Conservation (phyloP, 2,888 invertebrate species). For the Plebejus melissa region DNA sequence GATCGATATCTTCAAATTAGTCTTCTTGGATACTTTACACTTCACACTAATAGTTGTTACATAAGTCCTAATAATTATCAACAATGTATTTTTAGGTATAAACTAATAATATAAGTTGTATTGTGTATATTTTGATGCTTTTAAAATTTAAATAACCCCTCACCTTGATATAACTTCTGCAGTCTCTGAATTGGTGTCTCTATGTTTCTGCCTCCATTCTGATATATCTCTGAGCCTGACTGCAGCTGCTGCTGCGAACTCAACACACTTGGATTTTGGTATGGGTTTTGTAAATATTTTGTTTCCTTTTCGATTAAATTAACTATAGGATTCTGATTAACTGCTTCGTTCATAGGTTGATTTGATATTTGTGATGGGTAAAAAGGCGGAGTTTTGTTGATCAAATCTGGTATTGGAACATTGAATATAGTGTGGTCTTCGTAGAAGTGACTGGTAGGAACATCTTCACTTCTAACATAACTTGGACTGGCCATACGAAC, state of each 20-base stretch:
- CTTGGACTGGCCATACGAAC: slow-evolving; percentile 9
- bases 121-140: background rate
- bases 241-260: background rate
- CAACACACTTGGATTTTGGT: slow-evolving; percentile 4
- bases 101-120: background rate
- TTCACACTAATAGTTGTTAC: background rate
- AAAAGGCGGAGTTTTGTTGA: background rate
- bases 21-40: background rate
- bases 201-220: background rate
- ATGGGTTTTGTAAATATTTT: background rate
- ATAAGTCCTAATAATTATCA: background rate
- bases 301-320: background rate
- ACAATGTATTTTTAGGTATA: too few species aligned
- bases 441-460: background rate
- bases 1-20: background rate
- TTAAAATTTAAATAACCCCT: background rate
- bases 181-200: background rate
- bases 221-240: background rate
- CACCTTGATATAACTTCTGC: background rate
- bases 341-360: background rate
- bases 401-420: background rate
- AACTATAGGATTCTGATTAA: background rate
- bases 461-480: background rate
- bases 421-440: background rate
- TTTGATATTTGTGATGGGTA: background rate